Conservation (phyloP, 1,140 invertebrate species). For the Drosophila biarmipes region DNA sequence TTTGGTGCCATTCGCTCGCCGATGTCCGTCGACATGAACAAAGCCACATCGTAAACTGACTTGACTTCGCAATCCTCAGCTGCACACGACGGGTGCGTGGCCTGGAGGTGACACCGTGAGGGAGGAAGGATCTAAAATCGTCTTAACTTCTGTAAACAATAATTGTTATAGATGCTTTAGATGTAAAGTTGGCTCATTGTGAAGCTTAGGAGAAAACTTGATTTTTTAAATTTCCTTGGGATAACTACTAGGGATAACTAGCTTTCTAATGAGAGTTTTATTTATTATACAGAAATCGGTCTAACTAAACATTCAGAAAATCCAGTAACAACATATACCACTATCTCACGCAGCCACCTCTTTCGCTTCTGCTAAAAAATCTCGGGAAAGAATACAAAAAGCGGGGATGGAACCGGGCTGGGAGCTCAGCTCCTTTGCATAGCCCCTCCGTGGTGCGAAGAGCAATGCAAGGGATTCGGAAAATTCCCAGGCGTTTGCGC, state of each 20-base stretch:
- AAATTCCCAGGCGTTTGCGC: slow-evolving; percentile 78
- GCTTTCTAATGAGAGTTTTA: not conserved
- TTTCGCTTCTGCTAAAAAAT: not conserved
- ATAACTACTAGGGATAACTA: too few relatives aligned
- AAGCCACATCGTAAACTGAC: slow-evolving; percentile 68
- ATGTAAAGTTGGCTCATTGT: too few relatives aligned
- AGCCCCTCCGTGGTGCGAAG: slow-evolving; percentile 57
- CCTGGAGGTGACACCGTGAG: slow-evolving; percentile 14
- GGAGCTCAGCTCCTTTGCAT: slow-evolving; percentile 53
- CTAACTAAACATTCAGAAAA: not conserved
- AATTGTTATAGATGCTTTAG: too few relatives aligned
- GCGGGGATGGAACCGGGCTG: slow-evolving; percentile 1
- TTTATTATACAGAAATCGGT: not conserved
- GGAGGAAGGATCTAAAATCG: not conserved
- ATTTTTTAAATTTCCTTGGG: too few relatives aligned
- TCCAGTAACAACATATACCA: not conserved
- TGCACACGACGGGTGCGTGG: slow-evolving; percentile 45
- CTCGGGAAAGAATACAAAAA: slow-evolving; percentile 13
- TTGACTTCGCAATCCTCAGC: slow-evolving; percentile 31
- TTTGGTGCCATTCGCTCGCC: slow-evolving; percentile 68
- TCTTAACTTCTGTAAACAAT: too few relatives aligned
- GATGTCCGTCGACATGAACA: slow-evolving; percentile 69
- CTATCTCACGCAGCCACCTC: slow-evolving; percentile 16
- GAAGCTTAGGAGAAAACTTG: too few relatives aligned
- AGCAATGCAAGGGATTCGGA: slow-evolving; percentile 77